Percentiles rank a stretch among this genome's conserved stretches.
Evolutionary conservation across 2,888 invertebrate species (phyloP).

Genomic region (Tryphoninae sp.): DNA sequence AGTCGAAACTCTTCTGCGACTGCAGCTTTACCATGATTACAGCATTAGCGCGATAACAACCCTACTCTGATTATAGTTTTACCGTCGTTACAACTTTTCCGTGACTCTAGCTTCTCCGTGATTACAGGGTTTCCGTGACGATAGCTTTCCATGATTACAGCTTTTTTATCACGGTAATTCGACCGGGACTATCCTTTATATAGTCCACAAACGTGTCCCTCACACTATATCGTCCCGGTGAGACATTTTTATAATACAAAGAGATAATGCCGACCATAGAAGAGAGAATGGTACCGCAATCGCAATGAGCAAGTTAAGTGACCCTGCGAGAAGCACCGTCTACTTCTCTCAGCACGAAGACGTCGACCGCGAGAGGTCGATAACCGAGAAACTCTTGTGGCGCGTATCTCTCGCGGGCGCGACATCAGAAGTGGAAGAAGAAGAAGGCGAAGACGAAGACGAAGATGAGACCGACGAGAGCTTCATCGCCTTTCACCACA

Average conservation of each 20-base stretch:
- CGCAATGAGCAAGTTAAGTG: conserved; percentile 54
- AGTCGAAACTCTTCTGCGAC: too few relatives aligned
- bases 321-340: conserved; percentile 47
- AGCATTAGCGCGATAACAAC: too few relatives aligned
- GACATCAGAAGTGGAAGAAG: conserved; percentile 34
- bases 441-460: conserved; percentile 21
- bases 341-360: conserved; percentile 31
- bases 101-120: too few relatives aligned
- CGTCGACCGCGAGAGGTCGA: conserved; percentile 50
- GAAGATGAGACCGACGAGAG: conserved; percentile 42
- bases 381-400: conserved; percentile 49
- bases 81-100: too few relatives aligned
- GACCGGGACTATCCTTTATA: too few relatives aligned
- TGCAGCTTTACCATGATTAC: too few relatives aligned
- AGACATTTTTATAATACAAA: not conserved
- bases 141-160: too few relatives aligned
- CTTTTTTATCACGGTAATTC: too few relatives aligned
- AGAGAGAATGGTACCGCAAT: conserved; percentile 24
- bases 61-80: too few relatives aligned
- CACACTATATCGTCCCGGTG: not conserved
- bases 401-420: conserved; percentile 31
- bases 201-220: too few relatives aligned
- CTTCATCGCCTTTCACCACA: conserved; percentile 71
- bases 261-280: conserved; percentile 10
- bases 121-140: too few relatives aligned